phyloP scores from a whole-genome alignment of 1,140 invertebrate species.

The Drosophila eugracilis region DNA sequence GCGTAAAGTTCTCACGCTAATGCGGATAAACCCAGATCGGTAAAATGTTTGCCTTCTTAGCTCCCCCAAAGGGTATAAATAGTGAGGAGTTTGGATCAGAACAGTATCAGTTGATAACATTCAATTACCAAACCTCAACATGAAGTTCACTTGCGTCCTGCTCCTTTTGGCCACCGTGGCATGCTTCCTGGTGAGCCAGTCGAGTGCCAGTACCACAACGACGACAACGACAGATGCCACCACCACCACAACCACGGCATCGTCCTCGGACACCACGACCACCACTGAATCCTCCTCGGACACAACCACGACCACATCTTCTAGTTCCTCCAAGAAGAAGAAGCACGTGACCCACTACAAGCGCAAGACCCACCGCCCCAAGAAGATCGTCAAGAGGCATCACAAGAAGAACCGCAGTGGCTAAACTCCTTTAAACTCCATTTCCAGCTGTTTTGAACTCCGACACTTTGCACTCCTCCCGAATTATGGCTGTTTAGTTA shows the following conservation, averaged over 20 bases:
- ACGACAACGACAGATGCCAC: slow-evolving; percentile 11
- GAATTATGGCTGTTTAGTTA: background rate
- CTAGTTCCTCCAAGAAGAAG: slow-evolving; percentile 7
- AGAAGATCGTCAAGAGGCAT: background rate
- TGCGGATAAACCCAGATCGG: background rate
- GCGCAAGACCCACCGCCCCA: slow-evolving; percentile 8
- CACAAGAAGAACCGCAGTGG: slow-evolving; percentile 1
- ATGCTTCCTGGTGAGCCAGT: slow-evolving; percentile 18
- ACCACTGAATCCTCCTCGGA: background rate
- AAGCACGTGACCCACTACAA: slow-evolving; percentile 1
- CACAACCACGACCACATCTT: background rate
- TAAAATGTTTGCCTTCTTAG: background rate
- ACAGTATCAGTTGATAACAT: slow-evolving; percentile 26
- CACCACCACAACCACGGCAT: slow-evolving; percentile 1
- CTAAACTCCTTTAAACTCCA: background rate
- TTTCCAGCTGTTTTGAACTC: background rate
- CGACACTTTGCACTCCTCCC: too few relatives aligned
- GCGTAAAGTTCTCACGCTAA: slow-evolving; percentile 13
- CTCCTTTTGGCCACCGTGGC: slow-evolving; percentile 11
- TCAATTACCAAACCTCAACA: background rate
- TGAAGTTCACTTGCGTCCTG: slow-evolving; percentile 12
- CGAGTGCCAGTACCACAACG: slow-evolving; percentile 2
- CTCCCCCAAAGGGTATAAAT: slow-evolving; percentile 15
- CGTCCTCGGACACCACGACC: slow-evolving; percentile 18
- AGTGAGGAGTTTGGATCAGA: background rate